These are phyloP conservation scores for Microcebus jonahi DNA, from an alignment of 2,113 vertebrate genomes.

Conservation along the genomic window DNA sequence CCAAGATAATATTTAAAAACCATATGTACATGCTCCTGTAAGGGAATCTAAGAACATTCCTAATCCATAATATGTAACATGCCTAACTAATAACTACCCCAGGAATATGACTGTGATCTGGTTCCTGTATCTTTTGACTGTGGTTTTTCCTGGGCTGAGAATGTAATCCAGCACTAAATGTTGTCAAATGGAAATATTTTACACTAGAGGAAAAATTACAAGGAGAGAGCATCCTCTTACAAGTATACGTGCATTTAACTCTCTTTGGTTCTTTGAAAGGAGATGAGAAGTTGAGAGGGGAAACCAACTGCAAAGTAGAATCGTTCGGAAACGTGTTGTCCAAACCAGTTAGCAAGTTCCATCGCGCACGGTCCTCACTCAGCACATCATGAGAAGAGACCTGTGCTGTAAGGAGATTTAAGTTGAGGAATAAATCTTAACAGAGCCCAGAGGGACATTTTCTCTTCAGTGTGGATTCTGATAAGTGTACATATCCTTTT, in stretches of 20 bases:
- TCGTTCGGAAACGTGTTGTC: background rate
- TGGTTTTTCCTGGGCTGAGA: slow-evolving; percentile 1
- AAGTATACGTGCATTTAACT: background rate
- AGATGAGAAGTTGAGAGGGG: background rate
- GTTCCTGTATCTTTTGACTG: background rate
- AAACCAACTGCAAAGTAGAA: background rate
- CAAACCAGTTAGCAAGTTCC: background rate
- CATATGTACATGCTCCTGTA: background rate
- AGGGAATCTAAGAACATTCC: background rate
- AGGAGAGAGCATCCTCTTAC: background rate
- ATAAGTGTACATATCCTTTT: background rate
- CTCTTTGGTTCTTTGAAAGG: background rate
- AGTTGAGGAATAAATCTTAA: background rate
- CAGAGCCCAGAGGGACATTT: background rate
- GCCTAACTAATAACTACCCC: background rate
- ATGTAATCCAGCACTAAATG: background rate
- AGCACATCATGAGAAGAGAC: background rate
- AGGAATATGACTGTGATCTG: background rate
- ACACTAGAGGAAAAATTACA: background rate
- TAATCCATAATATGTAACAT: background rate
- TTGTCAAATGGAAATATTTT: background rate
- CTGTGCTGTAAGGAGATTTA: background rate
- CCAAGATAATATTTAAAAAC: background rate
- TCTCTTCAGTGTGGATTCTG: background rate
- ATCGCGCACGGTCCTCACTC: background rate